These are phyloP conservation scores for Cremastinae sp. DNA, from an alignment of 2,888 invertebrate species.

Conservation along the genomic window DNA sequence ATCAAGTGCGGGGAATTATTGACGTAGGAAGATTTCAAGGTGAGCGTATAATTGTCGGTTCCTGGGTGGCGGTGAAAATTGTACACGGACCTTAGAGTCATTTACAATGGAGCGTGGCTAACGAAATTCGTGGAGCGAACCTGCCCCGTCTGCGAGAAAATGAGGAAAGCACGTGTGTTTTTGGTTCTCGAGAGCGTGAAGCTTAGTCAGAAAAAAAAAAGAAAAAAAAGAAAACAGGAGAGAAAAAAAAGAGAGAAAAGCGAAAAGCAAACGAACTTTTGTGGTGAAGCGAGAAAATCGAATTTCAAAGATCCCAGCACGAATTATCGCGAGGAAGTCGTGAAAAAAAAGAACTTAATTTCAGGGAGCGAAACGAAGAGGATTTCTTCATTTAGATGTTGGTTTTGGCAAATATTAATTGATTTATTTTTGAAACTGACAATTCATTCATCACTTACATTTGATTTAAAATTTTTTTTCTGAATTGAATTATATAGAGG, in stretches of 20 bases:
- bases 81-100: conserved; percentile 13
- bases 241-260: background rate
- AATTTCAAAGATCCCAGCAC: no score
- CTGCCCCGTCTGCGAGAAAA: background rate
- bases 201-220: background rate
- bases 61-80: conserved; percentile 23
- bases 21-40: conserved; percentile 50
- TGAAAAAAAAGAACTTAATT: no score
- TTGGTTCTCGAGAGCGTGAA: conserved; percentile 16
- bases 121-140: conserved; percentile 30
- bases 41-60: conserved; percentile 50
- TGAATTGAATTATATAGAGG: no score
- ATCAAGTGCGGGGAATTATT: conserved; percentile 14
- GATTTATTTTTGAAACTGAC: no score
- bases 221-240: background rate
- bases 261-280: background rate
- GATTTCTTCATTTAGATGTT: background rate
- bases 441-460: no score
- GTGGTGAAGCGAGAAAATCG: background rate
- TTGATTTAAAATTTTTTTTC: no score
- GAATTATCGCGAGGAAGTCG: no score
- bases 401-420: no score
- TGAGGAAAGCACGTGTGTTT: background rate
- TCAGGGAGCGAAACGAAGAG: background rate
- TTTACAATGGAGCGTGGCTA: conserved; percentile 37